phyloP scores from a whole-genome alignment of 92 coral and sea anemone species.

The Micromussa lordhowensis region DNA sequence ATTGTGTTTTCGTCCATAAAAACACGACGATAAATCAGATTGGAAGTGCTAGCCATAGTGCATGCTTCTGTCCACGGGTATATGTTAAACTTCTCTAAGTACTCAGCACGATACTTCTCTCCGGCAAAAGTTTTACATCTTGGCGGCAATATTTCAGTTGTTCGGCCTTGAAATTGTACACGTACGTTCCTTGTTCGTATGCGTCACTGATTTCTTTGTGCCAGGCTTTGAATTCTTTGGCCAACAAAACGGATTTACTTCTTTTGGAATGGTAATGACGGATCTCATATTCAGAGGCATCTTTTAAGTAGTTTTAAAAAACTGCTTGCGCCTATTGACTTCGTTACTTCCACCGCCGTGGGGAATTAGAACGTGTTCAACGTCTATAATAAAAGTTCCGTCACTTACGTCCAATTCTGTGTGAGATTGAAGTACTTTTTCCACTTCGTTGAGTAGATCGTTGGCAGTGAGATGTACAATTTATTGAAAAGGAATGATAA shows the following conservation, averaged over 20 bases:
- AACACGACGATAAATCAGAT: neutral
- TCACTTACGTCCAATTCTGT: neutral
- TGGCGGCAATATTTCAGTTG: neutral
- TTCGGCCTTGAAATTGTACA: neutral
- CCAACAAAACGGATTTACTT: neutral
- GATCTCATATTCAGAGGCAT: neutral
- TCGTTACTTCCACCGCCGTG: neutral
- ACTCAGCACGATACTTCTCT: neutral
- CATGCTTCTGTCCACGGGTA: slow-evolving; percentile 6
- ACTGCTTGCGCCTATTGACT: neutral
- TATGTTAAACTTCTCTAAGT: neutral
- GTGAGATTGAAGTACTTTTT: slow-evolving; percentile 1
- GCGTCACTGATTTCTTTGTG: slow-evolving; percentile 68
- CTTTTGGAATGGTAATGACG: slow-evolving; percentile 3
- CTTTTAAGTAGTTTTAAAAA: neutral
- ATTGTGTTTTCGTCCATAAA: neutral
- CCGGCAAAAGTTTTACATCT: slow-evolving; percentile 3
- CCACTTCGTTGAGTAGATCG: slow-evolving; percentile 1
- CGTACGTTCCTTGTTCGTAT: slow-evolving; percentile 27
- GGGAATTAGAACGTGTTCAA: neutral
- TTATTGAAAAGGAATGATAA: neutral
- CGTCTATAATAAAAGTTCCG: neutral
- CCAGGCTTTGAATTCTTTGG: slow-evolving; percentile 68
- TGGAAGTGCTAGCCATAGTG: slow-evolving; percentile 8
- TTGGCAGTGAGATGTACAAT: neutral